These are phyloP conservation scores for Bufo bufo DNA, from an alignment of 2,113 vertebrate species.

Conservation along the genomic window DNA sequence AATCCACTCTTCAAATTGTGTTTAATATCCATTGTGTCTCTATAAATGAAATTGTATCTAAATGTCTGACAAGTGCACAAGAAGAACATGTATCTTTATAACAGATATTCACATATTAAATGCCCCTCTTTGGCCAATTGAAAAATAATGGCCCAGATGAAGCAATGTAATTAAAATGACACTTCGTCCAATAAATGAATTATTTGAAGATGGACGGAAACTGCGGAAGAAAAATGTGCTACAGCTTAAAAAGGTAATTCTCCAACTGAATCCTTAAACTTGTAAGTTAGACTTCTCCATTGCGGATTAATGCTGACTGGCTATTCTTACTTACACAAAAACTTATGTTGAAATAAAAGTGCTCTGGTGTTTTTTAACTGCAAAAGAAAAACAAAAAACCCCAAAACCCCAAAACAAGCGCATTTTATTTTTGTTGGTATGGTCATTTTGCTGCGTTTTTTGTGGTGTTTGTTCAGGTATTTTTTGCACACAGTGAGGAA, in stretches of 20 bases:
- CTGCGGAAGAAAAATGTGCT: not conserved
- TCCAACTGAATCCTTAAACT: not conserved
- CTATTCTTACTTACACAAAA: not conserved
- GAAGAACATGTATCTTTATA: not conserved
- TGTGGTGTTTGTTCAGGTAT: too few species aligned
- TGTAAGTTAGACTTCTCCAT: not conserved
- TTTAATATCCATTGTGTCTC: not conserved
- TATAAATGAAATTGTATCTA: not conserved
- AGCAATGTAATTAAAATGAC: constrained; percentile 31
- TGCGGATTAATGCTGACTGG: not conserved
- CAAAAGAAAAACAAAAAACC: too few species aligned
- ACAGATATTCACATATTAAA: not conserved
- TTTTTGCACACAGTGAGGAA: too few species aligned
- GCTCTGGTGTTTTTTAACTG: too few species aligned
- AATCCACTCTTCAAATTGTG: not conserved
- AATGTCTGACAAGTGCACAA: not conserved
- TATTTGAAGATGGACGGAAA: not conserved
- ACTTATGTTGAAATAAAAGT: not conserved
- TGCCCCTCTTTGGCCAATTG: constrained; percentile 2
- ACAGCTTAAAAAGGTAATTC: constrained; percentile 13
- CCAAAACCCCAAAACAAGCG: too few species aligned
- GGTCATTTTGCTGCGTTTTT: too few species aligned
- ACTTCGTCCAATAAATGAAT: constrained; percentile 11
- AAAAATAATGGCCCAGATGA: constrained; percentile 23
- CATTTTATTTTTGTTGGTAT: too few species aligned